Evolutionary conservation across 2,113 vertebrate species (phyloP).

Genomic region (Megalops atlanticus): DNA sequence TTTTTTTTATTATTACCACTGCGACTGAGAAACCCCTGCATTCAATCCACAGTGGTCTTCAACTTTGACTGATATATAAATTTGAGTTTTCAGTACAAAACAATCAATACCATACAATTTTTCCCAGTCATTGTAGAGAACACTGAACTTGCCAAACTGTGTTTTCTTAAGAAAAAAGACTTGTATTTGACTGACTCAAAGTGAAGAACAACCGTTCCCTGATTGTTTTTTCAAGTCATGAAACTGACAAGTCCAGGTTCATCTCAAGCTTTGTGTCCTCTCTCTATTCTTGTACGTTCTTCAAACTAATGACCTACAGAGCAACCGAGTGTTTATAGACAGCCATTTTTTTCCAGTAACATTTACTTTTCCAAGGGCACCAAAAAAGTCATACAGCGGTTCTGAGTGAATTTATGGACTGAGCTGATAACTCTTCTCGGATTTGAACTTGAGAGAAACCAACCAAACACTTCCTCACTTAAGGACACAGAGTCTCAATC

Average conservation of each 20-base stretch:
- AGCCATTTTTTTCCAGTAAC: constrained; percentile 4
- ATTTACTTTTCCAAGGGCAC: neutral
- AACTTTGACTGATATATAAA: no score
- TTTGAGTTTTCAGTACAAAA: no score
- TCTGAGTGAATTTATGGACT: constrained; percentile 2
- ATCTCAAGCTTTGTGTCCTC: neutral
- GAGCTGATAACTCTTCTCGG: neutral
- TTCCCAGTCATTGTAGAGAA: no score
- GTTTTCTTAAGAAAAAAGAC: no score
- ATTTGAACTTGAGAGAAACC: neutral
- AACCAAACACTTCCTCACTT: neutral
- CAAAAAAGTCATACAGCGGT: neutral
- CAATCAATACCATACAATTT: no score
- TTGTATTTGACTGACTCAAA: no score
- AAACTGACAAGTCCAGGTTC: neutral
- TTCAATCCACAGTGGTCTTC: no score
- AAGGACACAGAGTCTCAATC: neutral
- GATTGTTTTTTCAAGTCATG: neutral
- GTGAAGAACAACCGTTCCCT: no score
- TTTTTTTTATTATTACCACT: no score
- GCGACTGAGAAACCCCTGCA: no score
- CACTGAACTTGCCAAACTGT: neutral
- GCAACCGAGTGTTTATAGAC: neutral
- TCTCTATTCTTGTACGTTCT: neutral
- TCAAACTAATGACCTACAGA: neutral